phyloP scores from a whole-genome alignment of 2,797 vertebrate genomes.

The Myotis findleyi region DNA sequence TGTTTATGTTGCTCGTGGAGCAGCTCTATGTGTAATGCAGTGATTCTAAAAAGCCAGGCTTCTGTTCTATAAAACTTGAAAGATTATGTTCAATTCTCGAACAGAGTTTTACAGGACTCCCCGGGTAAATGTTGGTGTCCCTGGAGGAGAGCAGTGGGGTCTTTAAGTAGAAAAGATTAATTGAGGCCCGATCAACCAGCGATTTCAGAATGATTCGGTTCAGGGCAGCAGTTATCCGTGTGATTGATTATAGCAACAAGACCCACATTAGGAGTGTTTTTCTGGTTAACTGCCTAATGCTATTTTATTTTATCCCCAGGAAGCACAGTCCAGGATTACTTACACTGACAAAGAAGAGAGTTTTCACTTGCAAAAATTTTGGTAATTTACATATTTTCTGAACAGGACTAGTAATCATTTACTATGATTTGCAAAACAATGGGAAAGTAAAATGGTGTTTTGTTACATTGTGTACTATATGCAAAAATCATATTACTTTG shows the following conservation, averaged over 20 bases:
- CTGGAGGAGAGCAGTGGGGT: not conserved
- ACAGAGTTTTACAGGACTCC: not conserved
- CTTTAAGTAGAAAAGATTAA: not conserved
- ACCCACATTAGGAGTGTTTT: not conserved
- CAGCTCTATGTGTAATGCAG: not conserved
- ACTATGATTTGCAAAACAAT: not conserved
- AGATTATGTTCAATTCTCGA: not conserved
- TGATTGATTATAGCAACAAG: not conserved
- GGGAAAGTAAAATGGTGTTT: not conserved
- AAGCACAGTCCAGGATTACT: not conserved
- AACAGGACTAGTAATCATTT: not conserved
- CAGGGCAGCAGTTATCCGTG: not conserved
- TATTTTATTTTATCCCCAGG: not conserved
- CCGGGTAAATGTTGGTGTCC: not conserved
- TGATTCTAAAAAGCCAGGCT: not conserved
- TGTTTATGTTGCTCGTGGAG: not conserved
- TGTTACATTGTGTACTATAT: not conserved
- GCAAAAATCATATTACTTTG: not conserved
- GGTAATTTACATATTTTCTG: not conserved
- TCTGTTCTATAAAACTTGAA: not conserved
- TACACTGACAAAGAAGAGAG: not conserved
- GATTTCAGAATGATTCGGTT: not conserved
- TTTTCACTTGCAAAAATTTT: conserved; percentile 39
- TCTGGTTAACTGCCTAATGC: not conserved
- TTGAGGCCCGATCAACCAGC: not conserved